Evolutionary conservation across 2,888 invertebrate genomes (phyloP).

Genomic region (Ashinkailepas kermadecensis): DNA sequence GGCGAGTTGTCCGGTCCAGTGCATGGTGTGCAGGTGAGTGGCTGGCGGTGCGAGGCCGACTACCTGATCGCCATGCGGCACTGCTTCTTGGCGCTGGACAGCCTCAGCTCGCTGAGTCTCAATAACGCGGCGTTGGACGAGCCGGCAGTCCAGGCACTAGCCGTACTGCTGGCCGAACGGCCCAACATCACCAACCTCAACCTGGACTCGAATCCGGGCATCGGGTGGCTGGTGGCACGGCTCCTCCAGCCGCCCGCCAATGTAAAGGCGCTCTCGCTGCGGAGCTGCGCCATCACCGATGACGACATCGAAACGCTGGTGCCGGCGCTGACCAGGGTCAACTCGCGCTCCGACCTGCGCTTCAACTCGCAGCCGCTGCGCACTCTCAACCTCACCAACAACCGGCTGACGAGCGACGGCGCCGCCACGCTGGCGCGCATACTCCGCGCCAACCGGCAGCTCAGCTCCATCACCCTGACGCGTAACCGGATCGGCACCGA

Average conservation of each 20-base stretch:
- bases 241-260: conserved; percentile 4
- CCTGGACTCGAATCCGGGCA: conserved; percentile 2
- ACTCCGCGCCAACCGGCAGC: background rate
- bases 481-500: background rate
- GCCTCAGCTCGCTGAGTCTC: background rate
- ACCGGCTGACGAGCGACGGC: background rate
- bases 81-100: background rate
- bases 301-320: background rate
- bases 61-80: background rate
- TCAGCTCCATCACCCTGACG: background rate
- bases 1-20: background rate
- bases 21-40: background rate
- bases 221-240: background rate
- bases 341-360: background rate
- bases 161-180: background rate
- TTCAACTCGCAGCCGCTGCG: background rate
- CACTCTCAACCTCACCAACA: background rate
- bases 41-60: conserved; percentile 9
- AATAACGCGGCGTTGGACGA: conserved; percentile 10
- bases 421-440: background rate
- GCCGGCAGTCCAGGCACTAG: background rate
- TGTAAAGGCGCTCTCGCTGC: background rate
- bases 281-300: background rate
- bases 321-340: background rate
- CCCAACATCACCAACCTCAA: background rate